Evolutionary conservation across 2,888 invertebrate genomes (phyloP), one percentile per base, ranked within the genome.

Genomic region (Parelbella ahira): DNA sequence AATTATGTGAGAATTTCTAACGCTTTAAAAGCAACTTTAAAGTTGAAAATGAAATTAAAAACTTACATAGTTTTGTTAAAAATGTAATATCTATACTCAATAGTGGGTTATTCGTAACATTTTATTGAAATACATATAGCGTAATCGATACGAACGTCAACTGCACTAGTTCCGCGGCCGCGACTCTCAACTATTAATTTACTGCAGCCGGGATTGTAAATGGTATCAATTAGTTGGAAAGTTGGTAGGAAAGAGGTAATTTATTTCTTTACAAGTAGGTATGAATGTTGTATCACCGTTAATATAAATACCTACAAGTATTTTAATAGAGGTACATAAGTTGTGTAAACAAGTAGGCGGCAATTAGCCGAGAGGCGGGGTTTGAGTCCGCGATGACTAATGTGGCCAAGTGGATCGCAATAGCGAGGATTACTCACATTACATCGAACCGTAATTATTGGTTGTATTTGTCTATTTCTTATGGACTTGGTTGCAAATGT

Each of bases 301-400:
- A 48, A 38, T 38, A 38, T 25, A 47, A 48, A 38, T 38, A 37
- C 6, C 1, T 6, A 32, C 44, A 42, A 48, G 54, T 54, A 54
- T 59, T 60, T 63, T 56, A 62, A 63, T 62, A 54, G 60, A 54
- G 47, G 60, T 50, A 57, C 53, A 64, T 69, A 70, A 73, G 68
- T 44, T 52, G 48, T 48, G 52, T 61, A 80, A 81, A 78, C 75
- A 74, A 73, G 77, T 68, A 78, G 78, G 73, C 70, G 70, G 79
- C 70, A 74, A 80, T 82, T 79, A 77, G 75, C 58, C 43, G 53
- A 42, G 54, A 67, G 80, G 79, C 74, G 77, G 67, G 50, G 25
- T 15, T 8, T 7, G 10, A 29, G 28, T 21, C 30, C 6, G 15
- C 25, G 25, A 25, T 20, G 19, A 24, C 24, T 39, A 32, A 25